A percentile compares a stretch with the other conserved stretches of the same genome.
Evolutionary conservation across 2,797 vertebrate species (phyloP).

Genomic region (Cuniculus paca): DNA sequence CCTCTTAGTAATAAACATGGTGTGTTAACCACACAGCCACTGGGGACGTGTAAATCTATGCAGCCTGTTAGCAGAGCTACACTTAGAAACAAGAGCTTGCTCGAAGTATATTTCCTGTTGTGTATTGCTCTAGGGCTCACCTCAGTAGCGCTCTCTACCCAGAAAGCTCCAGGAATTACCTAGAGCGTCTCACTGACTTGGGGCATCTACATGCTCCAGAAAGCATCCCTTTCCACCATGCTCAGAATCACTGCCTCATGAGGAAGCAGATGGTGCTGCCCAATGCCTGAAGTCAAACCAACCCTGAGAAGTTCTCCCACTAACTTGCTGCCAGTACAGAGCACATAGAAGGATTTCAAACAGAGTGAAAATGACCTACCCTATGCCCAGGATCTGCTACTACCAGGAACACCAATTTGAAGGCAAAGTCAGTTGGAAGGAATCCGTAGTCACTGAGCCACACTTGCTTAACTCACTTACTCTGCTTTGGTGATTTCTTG

Average conservation of each 20-base stretch:
- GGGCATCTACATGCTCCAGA: background rate
- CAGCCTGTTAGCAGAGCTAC: background rate
- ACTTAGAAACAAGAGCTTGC: background rate
- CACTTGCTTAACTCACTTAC: slow-evolving; percentile 4
- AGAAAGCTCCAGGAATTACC: background rate
- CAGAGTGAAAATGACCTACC: background rate
- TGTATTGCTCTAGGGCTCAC: background rate
- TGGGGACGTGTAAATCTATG: rapidly evolving
- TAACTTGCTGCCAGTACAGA: background rate
- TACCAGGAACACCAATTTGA: background rate
- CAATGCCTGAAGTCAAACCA: background rate
- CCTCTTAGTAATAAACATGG: background rate
- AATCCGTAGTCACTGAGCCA: background rate
- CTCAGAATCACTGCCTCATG: background rate
- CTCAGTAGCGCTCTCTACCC: background rate
- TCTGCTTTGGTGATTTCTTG: background rate
- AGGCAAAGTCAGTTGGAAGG: background rate
- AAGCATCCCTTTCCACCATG: background rate
- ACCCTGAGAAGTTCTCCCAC: background rate
- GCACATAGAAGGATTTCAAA: background rate
- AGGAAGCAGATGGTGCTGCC: background rate
- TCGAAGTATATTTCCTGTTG: background rate
- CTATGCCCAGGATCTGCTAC: background rate
- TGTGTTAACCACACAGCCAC: too few species aligned
- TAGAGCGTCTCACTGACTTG: background rate